phyloP scores from a whole-genome alignment of 2,113 vertebrate genomes.

The Bungarus multicinctus region DNA sequence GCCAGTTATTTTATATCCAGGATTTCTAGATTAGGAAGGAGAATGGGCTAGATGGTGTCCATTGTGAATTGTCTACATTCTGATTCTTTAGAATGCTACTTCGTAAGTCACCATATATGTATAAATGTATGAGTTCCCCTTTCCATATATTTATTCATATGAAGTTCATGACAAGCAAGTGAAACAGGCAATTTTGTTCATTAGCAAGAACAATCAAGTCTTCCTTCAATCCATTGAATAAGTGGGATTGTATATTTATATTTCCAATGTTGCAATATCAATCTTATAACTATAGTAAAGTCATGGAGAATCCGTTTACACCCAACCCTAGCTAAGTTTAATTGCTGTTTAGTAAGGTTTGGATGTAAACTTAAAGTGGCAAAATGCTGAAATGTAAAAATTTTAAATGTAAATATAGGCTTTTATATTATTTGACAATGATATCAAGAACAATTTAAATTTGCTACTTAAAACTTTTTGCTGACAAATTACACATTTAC shows the following conservation, averaged over 20 bases:
- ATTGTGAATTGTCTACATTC: neutral
- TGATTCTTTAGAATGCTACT: neutral
- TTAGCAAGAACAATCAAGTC: neutral
- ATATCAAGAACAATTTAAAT: neutral
- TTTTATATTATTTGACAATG: neutral
- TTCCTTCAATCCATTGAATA: neutral
- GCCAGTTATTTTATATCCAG: neutral
- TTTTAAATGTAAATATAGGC: neutral
- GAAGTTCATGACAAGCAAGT: neutral
- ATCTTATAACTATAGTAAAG: neutral
- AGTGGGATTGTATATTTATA: neutral
- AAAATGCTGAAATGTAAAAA: neutral
- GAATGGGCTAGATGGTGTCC: neutral
- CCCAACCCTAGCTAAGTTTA: neutral
- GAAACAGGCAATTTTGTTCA: neutral
- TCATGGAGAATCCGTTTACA: neutral
- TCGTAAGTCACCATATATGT: neutral
- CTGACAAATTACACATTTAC: slow-evolving; percentile 30
- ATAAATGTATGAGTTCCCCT: neutral
- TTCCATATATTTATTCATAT: neutral
- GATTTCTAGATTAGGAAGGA: neutral
- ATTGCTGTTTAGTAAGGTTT: neutral
- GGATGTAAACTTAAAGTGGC: neutral
- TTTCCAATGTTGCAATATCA: neutral
- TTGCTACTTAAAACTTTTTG: neutral